Percentiles rank a stretch among this genome's conserved stretches.
These are phyloP conservation scores for Adrianichthys oophorus DNA, from an alignment of 2,797 vertebrate species.

Conservation along the genomic window DNA sequence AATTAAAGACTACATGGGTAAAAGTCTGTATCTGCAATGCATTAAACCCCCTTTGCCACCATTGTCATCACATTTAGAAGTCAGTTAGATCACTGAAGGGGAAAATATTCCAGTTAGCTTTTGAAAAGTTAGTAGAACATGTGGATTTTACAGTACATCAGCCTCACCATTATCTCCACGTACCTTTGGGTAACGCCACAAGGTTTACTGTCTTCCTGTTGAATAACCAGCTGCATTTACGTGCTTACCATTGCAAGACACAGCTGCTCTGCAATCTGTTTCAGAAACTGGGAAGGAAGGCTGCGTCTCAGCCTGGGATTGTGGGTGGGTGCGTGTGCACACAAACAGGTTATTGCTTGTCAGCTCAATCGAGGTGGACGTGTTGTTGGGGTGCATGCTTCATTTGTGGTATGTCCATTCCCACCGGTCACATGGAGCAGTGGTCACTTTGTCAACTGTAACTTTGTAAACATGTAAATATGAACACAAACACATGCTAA, in stretches of 20 bases:
- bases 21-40: constrained; percentile 12
- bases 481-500: no score
- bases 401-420: constrained; percentile 47
- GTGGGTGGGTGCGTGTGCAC: constrained; percentile 5
- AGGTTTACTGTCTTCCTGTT: constrained; percentile 20
- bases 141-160: constrained; percentile 28
- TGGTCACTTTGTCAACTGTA: constrained; percentile 17
- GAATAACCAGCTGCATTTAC: constrained; percentile 32
- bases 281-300: constrained; percentile 15
- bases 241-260: constrained; percentile 56
- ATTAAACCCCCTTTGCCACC: constrained; percentile 25
- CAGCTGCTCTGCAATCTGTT: constrained; percentile 19
- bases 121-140: constrained; percentile 11
- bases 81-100: constrained; percentile 28
- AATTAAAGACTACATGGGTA: no score
- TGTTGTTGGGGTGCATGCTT: constrained; percentile 21
- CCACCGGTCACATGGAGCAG: constrained; percentile 32
- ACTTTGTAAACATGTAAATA: constrained; percentile 31
- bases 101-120: constrained; percentile 11
- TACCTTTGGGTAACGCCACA: constrained; percentile 14
- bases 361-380: constrained; percentile 26
- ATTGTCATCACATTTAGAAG: constrained; percentile 44
- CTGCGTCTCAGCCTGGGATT: constrained; percentile 10
- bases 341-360: constrained; percentile 42
- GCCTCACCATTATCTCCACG: constrained; percentile 16